Conservation (phyloP, 1,140 invertebrate species). For the Trinorchestia longiramus region DNA sequence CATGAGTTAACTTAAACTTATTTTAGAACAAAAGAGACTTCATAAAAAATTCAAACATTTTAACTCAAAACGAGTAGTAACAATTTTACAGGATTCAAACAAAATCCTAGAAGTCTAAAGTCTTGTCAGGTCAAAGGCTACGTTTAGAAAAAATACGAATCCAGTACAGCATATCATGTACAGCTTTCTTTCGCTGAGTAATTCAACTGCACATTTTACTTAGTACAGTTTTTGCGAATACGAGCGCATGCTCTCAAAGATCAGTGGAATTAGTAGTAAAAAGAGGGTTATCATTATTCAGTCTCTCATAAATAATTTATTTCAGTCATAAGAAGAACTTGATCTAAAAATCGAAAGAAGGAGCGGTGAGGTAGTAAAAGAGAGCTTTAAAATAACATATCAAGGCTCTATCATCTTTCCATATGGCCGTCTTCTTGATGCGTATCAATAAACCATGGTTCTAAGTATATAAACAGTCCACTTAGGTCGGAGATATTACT, state of each 20-base stretch:
- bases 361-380: background rate
- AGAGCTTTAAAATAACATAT: background rate
- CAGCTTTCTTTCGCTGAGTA: background rate
- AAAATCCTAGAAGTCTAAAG: background rate
- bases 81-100: background rate
- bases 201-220: background rate
- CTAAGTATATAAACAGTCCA: background rate
- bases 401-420: background rate
- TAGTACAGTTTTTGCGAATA: background rate
- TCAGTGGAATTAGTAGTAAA: background rate
- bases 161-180: background rate
- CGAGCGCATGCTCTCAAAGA: background rate
- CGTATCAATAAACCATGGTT: background rate
- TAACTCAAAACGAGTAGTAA: background rate
- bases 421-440: background rate
- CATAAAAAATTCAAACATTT: background rate
- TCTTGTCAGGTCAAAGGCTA: background rate
- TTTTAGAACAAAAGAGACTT: background rate
- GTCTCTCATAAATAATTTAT: background rate
- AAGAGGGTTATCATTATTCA: background rate
- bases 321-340: background rate
- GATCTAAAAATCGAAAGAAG: background rate
- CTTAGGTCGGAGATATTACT: slow-evolving; percentile 5
- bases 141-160: background rate
- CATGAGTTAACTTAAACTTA: background rate